A percentile compares a stretch with the other conserved stretches of the same genome.
These are phyloP conservation scores for Brachynemurus nebulosus DNA, from an alignment of 2,888 invertebrate species.

Conservation along the genomic window DNA sequence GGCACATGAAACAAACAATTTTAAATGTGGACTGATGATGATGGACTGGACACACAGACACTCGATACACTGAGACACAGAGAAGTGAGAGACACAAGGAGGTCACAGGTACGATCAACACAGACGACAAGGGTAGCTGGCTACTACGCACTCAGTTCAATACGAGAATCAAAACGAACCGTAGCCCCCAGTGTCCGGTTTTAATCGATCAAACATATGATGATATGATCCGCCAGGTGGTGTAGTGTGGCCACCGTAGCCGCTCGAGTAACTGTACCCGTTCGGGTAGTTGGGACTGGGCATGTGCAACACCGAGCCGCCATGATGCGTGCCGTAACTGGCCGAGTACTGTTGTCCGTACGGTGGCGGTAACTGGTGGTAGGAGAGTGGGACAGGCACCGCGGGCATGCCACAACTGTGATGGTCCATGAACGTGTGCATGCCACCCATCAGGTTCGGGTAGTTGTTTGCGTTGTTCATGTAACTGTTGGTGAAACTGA, in stretches of 20 bases:
- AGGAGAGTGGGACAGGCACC: conserved; percentile 32
- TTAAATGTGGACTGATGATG: no score
- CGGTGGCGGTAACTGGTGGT: conserved; percentile 25
- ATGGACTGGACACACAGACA: no score
- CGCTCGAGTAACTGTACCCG: conserved; percentile 31
- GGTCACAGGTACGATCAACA: conserved; percentile 18
- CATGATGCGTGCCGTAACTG: conserved; percentile 27
- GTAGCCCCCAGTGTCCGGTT: conserved; percentile 36
- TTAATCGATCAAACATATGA: conserved; percentile 34
- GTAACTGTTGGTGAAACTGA: conserved; percentile 27
- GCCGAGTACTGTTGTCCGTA: conserved; percentile 27
- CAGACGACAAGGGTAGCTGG: background rate
- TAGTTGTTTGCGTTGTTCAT: conserved; percentile 22
- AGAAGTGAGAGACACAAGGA: conserved; percentile 30
- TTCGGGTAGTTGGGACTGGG: conserved; percentile 57
- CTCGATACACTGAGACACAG: conserved; percentile 6
- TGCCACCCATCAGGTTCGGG: conserved; percentile 25
- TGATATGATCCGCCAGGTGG: conserved; percentile 26
- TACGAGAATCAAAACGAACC: conserved; percentile 34
- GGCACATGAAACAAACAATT: background rate
- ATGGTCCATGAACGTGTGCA: conserved; percentile 33
- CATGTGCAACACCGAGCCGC: conserved; percentile 45
- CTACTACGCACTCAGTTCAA: background rate
- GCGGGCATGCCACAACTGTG: conserved; percentile 32
- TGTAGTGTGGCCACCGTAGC: conserved; percentile 27